These are phyloP conservation scores for Xyliphius kryptos DNA, from an alignment of 2,113 vertebrate species.

Conservation along the genomic window DNA sequence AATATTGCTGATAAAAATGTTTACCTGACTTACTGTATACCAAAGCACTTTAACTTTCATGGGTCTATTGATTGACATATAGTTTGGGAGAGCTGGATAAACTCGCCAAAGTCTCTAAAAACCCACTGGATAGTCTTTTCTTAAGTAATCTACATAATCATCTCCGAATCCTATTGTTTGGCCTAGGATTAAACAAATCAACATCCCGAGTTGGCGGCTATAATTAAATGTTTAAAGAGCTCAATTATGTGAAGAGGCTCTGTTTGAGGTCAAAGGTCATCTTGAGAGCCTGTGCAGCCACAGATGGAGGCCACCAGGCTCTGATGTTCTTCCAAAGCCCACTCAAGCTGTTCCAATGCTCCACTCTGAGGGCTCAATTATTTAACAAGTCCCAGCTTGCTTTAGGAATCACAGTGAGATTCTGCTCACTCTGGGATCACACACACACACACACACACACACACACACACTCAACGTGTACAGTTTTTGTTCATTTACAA, in stretches of 20 bases:
- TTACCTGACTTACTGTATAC: too few species aligned
- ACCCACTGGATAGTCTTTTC: constrained; percentile 46
- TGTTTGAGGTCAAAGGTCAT: constrained; percentile 55
- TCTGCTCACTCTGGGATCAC: constrained; percentile 13
- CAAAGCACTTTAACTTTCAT: too few species aligned
- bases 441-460: background rate
- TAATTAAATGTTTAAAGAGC: constrained; percentile 66
- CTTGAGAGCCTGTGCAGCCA: constrained; percentile 43
- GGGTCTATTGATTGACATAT: too few species aligned
- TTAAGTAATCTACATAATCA: constrained; percentile 64
- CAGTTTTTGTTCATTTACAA: too few species aligned
- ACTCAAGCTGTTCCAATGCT: constrained; percentile 51
- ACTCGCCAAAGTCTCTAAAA: constrained; percentile 23
- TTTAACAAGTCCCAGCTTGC: constrained; percentile 53
- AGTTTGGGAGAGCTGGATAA: too few species aligned
- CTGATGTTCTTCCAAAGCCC: constrained; percentile 37
- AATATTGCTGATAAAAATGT: too few species aligned
- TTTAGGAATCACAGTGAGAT: constrained; percentile 40
- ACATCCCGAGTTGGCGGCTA: constrained; percentile 50
- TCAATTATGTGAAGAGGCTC: constrained; percentile 60
- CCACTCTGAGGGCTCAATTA: constrained; percentile 54
- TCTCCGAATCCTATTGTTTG: constrained; percentile 56
- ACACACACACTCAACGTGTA: constrained; percentile 27
- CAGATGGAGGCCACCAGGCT: constrained; percentile 53
- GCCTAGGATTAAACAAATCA: constrained; percentile 57